Evolutionary conservation across 2,888 invertebrate species (phyloP), one percentile per base, ranked within the genome.

Genomic region (Cheilosia vernalis): DNA sequence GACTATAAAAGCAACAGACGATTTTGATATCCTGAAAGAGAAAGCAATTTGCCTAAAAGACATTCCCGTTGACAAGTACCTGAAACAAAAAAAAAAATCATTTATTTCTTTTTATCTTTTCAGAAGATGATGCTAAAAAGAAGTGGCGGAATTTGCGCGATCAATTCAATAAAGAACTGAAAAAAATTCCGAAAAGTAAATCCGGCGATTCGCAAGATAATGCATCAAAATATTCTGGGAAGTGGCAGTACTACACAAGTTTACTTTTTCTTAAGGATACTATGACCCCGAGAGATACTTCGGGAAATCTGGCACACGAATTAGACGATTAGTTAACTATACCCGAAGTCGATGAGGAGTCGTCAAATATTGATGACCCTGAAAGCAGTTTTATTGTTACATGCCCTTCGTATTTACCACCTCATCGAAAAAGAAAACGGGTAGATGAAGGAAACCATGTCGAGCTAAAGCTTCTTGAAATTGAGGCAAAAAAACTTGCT

Each of bases 121-220:
- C 33, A 63, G 49, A 30, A 49, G 63, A 63, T 17, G 63, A 63
- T 5, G 47, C 30, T 47, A 63, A 49, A 19, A 49, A 30, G 15
- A 63, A 49, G 17, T 63, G 63, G 63, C 21, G 63, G 10, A 47
- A 63, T 61, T 30, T 61, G 44, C 61, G 61, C 0, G 61, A 61
- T 15, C 61, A 47, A 27, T 61, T 47, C 24, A n/a, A 10, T 27
- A 61, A 61, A 19, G 63, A 63, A 33, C 5, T 49, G 0, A 63
- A 49, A 33, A 63, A 63, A 49, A 49, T 33, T 19, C 63, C n/a
- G n/a, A 27, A 30, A 27, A 17, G n/a, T 9, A 55, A 30, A 30
- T 30, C n/a, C 1, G 17, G 10, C 1, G 13, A 7, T 21, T 19
- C 33, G 17, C 49, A 30, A 49, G 63, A 63, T 19, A 9, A 24